Conservation (phyloP, 2,797 vertebrate genomes). For the Adelosebastes latens region DNA sequence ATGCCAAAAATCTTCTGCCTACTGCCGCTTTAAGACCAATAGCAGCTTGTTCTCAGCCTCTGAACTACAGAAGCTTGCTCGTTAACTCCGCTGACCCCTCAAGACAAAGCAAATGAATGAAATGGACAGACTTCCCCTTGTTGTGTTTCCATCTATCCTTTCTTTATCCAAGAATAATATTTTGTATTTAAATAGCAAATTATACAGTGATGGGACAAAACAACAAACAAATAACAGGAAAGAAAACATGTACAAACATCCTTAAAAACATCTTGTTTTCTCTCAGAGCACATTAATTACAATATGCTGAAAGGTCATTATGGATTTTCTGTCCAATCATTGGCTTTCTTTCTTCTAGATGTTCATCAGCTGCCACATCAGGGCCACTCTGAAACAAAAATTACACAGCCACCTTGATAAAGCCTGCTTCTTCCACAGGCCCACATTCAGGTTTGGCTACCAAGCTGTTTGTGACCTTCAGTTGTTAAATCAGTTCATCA, state of each 20-base stretch:
- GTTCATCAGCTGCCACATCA: slow-evolving; percentile 70
- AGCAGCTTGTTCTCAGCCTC: not conserved
- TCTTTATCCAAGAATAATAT: slow-evolving; percentile 81
- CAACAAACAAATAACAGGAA: slow-evolving; percentile 77
- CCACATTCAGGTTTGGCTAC: slow-evolving; percentile 54
- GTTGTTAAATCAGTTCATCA: not conserved
- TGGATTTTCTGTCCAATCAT: rapidly evolving
- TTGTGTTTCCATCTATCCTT: slow-evolving; percentile 71
- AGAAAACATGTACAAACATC: slow-evolving; percentile 81
- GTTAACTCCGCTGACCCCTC: slow-evolving; percentile 5
- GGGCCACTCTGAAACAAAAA: slow-evolving; percentile 30
- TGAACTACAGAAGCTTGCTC: not conserved
- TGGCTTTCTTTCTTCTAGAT: slow-evolving; percentile 37
- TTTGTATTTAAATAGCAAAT: slow-evolving; percentile 82
- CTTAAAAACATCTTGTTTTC: slow-evolving; percentile 68
- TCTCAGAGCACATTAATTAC: too few relatives aligned
- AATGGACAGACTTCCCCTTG: slow-evolving; percentile 70
- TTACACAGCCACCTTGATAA: slow-evolving; percentile 28
- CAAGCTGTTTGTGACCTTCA: not conserved
- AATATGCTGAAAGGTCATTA: too few relatives aligned
- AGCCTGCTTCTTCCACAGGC: slow-evolving; percentile 65
- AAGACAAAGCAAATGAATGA: slow-evolving; percentile 36
- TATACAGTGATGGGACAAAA: slow-evolving; percentile 69
- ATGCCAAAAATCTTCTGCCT: too few relatives aligned
- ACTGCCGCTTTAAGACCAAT: not conserved